Evolutionary conservation across 2,888 invertebrate species (phyloP).

Genomic region (Branchellion lobata): DNA sequence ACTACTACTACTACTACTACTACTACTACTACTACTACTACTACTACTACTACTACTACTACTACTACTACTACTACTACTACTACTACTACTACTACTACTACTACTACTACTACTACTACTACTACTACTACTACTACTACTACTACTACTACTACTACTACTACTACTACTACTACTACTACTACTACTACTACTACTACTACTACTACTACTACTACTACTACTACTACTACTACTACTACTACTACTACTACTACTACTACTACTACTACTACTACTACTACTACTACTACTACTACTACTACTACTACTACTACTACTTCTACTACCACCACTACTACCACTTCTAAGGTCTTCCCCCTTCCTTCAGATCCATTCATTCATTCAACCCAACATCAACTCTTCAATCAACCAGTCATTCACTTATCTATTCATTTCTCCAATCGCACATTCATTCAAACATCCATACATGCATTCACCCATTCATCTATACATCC

Average conservation of each 20-base stretch:
- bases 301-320: slow-evolving; percentile 27
- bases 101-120: slow-evolving; percentile 47
- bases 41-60: slow-evolving; percentile 43
- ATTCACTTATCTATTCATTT: too few relatives aligned
- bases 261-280: slow-evolving; percentile 25
- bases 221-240: slow-evolving; percentile 37
- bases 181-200: slow-evolving; percentile 45
- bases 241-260: slow-evolving; percentile 29
- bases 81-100: slow-evolving; percentile 46
- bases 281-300: slow-evolving; percentile 27
- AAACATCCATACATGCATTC: too few relatives aligned
- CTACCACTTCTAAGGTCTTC: too few relatives aligned
- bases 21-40: slow-evolving; percentile 19
- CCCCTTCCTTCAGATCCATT: too few relatives aligned
- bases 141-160: slow-evolving; percentile 41
- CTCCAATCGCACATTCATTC: too few relatives aligned
- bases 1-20: slow-evolving; percentile 27
- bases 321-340: not conserved
- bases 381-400: too few relatives aligned
- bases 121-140: slow-evolving; percentile 39
- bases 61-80: slow-evolving; percentile 47
- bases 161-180: slow-evolving; percentile 44
- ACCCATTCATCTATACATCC: too few relatives aligned
- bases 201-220: slow-evolving; percentile 35
- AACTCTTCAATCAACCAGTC: too few relatives aligned